Percentiles rank a stretch among this genome's conserved stretches.
phyloP scores from a whole-genome alignment of 1,140 invertebrate genomes.

The Drosophila lacertosa region DNA sequence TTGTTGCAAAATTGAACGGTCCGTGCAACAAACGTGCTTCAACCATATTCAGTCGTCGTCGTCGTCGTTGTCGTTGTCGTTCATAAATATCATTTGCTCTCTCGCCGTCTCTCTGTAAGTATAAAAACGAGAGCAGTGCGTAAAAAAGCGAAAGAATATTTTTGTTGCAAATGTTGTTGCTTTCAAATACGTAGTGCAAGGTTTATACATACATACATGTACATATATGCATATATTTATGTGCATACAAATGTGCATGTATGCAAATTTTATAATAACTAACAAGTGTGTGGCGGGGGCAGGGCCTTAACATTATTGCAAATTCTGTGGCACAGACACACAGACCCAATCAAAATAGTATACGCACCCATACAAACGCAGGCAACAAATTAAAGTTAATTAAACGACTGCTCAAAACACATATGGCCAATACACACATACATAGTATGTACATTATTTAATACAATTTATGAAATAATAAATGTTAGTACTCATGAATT shows the following conservation, averaged over 20 bases:
- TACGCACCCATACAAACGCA: constrained; percentile 46
- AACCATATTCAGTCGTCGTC: constrained; percentile 26
- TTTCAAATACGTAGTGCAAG: constrained; percentile 21
- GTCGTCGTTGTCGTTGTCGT: constrained; percentile 16
- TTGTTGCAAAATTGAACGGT: constrained; percentile 17
- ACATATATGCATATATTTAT: constrained; percentile 4
- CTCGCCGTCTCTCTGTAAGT: constrained; percentile 51
- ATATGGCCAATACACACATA: constrained; percentile 9
- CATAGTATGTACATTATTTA: constrained; percentile 32
- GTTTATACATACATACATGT: constrained; percentile 15
- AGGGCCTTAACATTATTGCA: constrained; percentile 46
- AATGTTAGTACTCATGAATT: constrained; percentile 37
- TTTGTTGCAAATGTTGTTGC: constrained; percentile 43
- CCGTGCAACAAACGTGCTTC: constrained; percentile 22
- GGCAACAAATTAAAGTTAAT: constrained; percentile 54
- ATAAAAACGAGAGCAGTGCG: constrained; percentile 47
- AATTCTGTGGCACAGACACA: constrained; percentile 40
- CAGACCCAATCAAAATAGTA: constrained; percentile 40
- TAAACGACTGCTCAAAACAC: constrained; percentile 41
- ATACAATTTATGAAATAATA: constrained; percentile 55
- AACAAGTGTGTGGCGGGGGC: constrained; percentile 43
- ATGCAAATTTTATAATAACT: constrained; percentile 34
- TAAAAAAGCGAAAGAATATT: constrained; percentile 51
- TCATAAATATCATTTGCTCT: constrained; percentile 40
- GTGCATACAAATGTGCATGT: constrained; percentile 1